phyloP scores from a whole-genome alignment of 2,113 vertebrate species.

The Misgurnus mizolepis region DNA sequence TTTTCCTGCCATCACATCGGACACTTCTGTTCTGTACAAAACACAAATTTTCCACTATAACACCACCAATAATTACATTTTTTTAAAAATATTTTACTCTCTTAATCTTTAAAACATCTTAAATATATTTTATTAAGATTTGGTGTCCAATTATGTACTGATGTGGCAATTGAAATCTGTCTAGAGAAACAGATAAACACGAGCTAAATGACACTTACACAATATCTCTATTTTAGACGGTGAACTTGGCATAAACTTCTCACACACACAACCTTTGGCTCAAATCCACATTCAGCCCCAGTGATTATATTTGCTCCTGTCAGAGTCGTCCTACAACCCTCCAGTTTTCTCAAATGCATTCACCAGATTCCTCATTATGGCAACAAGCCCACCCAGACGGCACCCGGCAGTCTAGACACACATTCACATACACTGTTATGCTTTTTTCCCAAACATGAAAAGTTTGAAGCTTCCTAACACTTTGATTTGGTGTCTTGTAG shows the following conservation, averaged over 20 bases:
- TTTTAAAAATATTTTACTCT: too few relatives aligned
- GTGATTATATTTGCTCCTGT: conserved; percentile 59
- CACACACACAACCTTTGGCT: conserved; percentile 23
- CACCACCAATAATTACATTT: too few relatives aligned
- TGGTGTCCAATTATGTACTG: too few relatives aligned
- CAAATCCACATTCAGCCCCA: conserved; percentile 1
- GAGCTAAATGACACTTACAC: neutral
- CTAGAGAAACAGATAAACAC: neutral
- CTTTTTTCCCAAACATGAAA: neutral
- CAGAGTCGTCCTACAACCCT: conserved; percentile 56
- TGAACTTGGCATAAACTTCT: neutral
- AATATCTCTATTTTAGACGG: neutral
- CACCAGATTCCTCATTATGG: conserved; percentile 33
- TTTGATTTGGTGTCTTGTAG: too few relatives aligned
- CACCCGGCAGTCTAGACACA: conserved; percentile 27
- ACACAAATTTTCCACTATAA: too few relatives aligned
- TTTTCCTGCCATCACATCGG: too few relatives aligned
- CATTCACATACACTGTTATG: neutral
- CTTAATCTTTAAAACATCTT: too few relatives aligned
- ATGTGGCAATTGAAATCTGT: too few relatives aligned
- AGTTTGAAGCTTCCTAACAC: neutral
- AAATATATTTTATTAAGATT: too few relatives aligned
- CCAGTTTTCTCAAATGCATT: conserved; percentile 54
- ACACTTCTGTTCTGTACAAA: too few relatives aligned
- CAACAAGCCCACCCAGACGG: conserved; percentile 35